These are phyloP conservation scores for Nebria ingens DNA, from an alignment of 1,140 invertebrate genomes.

Conservation along the genomic window DNA sequence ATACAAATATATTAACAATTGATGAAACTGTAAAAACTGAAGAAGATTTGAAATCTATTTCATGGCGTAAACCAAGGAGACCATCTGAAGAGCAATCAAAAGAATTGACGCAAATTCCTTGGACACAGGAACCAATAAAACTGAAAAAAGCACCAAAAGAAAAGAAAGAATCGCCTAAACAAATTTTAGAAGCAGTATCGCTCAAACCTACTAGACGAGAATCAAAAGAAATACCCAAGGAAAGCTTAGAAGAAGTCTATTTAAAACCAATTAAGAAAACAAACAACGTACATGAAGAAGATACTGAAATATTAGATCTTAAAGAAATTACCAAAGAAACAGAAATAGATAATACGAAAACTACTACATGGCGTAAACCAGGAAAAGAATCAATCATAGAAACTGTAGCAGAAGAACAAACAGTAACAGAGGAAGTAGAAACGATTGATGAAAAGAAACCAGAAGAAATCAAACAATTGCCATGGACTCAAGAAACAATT, in stretches of 20 bases:
- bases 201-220: constrained; percentile 39
- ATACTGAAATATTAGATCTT: constrained; percentile 26
- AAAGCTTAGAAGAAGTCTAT: constrained; percentile 33
- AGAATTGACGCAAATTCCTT: constrained; percentile 26
- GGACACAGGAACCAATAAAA: constrained; percentile 34
- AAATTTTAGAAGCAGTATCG: constrained; percentile 31
- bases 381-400: neutral
- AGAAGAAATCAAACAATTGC: constrained; percentile 22
- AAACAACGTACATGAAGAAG: constrained; percentile 26
- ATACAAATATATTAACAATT: constrained; percentile 27
- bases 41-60: constrained; percentile 11
- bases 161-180: constrained; percentile 30
- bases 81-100: constrained; percentile 12
- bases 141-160: constrained; percentile 31
- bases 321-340: constrained; percentile 26
- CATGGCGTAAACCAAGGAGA: neutral
- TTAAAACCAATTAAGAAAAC: constrained; percentile 30
- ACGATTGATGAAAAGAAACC: constrained; percentile 14
- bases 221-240: constrained; percentile 28
- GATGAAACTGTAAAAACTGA: constrained; percentile 7
- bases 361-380: constrained; percentile 22
- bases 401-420: constrained; percentile 18
- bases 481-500: constrained; percentile 41
- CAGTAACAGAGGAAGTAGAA: constrained; percentile 13
- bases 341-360: constrained; percentile 27